Evolutionary conservation across 2,888 invertebrate species (phyloP).

Genomic region (Anorthoa munda): DNA sequence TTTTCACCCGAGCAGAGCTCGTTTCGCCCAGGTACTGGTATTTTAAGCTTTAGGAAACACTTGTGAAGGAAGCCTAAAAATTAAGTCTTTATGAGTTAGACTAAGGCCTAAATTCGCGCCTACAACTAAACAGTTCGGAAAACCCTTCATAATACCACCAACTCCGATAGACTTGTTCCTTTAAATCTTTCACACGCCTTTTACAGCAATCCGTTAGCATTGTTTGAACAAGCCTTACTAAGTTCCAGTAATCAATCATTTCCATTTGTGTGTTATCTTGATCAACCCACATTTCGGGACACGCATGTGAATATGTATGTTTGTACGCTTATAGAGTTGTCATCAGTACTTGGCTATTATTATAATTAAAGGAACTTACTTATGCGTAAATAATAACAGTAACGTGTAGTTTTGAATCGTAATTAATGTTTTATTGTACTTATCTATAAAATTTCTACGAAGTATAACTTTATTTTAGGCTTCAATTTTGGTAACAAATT

Average conservation of each 20-base stretch:
- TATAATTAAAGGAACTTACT: constrained; percentile 4
- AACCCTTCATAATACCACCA: too few relatives aligned
- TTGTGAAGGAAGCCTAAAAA: too few relatives aligned
- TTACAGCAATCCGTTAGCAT: too few relatives aligned
- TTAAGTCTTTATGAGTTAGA: too few relatives aligned
- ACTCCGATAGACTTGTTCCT: neutral
- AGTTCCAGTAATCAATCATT: constrained; percentile 56
- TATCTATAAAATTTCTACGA: neutral
- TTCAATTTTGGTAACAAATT: neutral
- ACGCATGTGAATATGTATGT: constrained; percentile 1
- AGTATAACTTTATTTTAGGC: neutral
- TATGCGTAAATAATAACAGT: constrained; percentile 11
- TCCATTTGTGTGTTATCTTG: constrained; percentile 52
- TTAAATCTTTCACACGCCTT: neutral
- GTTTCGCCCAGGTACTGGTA: too few relatives aligned
- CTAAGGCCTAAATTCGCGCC: too few relatives aligned
- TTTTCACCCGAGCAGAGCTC: too few relatives aligned
- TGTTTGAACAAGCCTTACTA: constrained; percentile 22
- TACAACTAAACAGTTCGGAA: too few relatives aligned
- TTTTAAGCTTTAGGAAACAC: too few relatives aligned
- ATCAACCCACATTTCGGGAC: constrained; percentile 51
- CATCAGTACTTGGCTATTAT: constrained; percentile 37
- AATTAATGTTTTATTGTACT: neutral
- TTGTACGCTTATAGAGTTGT: constrained; percentile 21
- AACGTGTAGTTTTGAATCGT: neutral